A percentile compares a stretch with the other conserved stretches of the same genome.
These are phyloP conservation scores for Melanargia galathea DNA, from an alignment of 2,888 invertebrate genomes.

Conservation along the genomic window DNA sequence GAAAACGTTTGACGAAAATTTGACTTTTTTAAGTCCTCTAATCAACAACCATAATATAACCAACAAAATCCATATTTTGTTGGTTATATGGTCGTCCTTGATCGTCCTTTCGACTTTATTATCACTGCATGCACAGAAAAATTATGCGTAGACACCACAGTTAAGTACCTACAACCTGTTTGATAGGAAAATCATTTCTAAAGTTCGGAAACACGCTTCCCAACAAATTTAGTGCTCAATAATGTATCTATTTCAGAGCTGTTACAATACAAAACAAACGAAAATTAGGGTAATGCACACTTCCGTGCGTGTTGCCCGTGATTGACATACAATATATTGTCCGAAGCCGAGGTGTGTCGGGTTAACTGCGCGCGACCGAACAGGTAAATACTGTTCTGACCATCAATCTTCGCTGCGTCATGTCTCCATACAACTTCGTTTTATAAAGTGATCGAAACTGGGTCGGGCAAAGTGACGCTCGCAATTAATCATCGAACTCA, in stretches of 20 bases:
- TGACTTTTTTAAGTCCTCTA: too few relatives aligned
- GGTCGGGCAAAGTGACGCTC: constrained; percentile 53
- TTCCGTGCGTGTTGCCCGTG: constrained; percentile 61
- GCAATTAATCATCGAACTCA: constrained; percentile 62
- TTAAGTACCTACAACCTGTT: background rate
- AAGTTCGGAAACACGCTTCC: background rate
- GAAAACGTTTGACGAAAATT: too few relatives aligned
- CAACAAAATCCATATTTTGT: too few relatives aligned
- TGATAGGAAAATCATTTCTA: background rate
- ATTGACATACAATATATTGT: constrained; percentile 76
- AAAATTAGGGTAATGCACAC: constrained; percentile 55
- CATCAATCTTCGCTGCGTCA: constrained; percentile 69
- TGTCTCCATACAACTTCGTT: constrained; percentile 56
- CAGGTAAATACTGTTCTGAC: constrained; percentile 55
- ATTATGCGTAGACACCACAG: background rate
- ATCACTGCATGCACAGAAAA: background rate
- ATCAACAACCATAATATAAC: too few relatives aligned
- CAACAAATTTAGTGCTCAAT: background rate
- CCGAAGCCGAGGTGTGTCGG: constrained; percentile 68
- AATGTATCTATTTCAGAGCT: constrained; percentile 22
- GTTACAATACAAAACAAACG: constrained; percentile 35
- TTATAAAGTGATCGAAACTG: constrained; percentile 65
- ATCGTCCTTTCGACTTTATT: too few relatives aligned
- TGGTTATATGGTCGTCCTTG: too few relatives aligned
- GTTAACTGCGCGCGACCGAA: constrained; percentile 69